phyloP scores from a whole-genome alignment of 2,113 vertebrate species.

The Tetrax tetrax region DNA sequence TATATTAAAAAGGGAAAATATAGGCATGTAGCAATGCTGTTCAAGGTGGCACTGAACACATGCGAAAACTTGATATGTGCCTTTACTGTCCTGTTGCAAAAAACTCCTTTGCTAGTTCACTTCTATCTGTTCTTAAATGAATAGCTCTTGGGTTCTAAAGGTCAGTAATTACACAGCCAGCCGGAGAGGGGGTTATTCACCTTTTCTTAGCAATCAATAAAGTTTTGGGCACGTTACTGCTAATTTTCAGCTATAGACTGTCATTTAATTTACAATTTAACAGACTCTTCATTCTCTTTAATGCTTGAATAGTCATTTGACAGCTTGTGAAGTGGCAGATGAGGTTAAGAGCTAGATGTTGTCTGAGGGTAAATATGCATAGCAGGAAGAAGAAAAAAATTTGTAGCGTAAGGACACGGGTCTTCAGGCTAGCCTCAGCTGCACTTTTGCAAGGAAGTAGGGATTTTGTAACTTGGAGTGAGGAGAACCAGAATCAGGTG shows the following conservation, averaged over 20 bases:
- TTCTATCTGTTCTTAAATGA: conserved; percentile 58
- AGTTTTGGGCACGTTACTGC: conserved; percentile 58
- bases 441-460: neutral
- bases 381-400: neutral
- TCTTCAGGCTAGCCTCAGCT: neutral
- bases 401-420: neutral
- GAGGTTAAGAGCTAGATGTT: conserved; percentile 47
- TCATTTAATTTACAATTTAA: conserved; percentile 62
- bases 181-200: conserved; percentile 34
- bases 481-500: neutral
- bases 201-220: conserved; percentile 71
- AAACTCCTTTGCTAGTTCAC: conserved; percentile 17
- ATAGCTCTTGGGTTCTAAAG: conserved; percentile 52
- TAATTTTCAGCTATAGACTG: conserved; percentile 63
- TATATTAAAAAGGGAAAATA: neutral
- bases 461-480: neutral
- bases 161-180: conserved; percentile 65
- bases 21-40: neutral
- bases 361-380: conserved; percentile 37
- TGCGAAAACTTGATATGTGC: neutral
- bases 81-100: conserved; percentile 16
- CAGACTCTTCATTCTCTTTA: conserved; percentile 55
- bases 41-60: neutral
- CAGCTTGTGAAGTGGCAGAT: conserved; percentile 37
- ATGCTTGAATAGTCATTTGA: conserved; percentile 57